Evolutionary conservation across 2,888 invertebrate genomes (phyloP).

Genomic region (Tuta absoluta): DNA sequence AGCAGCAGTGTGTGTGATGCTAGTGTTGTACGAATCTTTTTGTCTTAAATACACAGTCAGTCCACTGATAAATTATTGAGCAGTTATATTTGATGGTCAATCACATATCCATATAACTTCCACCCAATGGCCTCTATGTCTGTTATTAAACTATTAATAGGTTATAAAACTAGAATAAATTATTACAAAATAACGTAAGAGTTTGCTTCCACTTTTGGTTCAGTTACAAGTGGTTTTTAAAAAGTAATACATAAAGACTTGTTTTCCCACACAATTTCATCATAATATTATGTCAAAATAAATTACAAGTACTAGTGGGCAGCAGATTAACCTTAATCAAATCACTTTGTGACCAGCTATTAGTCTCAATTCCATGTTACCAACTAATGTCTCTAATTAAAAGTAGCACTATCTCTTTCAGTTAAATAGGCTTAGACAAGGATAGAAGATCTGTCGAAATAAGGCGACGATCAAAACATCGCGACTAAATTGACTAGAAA

Average conservation of each 20-base stretch:
- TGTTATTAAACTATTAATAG: background rate
- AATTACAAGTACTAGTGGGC: background rate
- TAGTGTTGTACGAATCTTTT: background rate
- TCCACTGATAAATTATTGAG: slow-evolving; percentile 16
- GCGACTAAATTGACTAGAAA: no score
- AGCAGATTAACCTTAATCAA: background rate
- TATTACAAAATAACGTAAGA: background rate
- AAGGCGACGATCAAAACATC: no score
- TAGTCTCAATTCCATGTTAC: no score
- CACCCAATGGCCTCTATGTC: background rate
- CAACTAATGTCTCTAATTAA: no score
- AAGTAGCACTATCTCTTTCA: no score
- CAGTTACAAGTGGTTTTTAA: no score
- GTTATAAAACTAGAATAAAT: background rate
- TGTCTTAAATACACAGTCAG: background rate
- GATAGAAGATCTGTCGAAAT: no score
- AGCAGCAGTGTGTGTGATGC: background rate
- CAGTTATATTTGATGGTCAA: slow-evolving; percentile 9
- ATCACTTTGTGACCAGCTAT: no score
- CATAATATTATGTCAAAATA: background rate
- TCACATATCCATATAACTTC: background rate
- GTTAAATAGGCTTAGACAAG: no score
- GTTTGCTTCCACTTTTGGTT: no score
- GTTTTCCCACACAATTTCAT: background rate
- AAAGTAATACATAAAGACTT: background rate